phyloP scores from a whole-genome alignment of 2,888 invertebrate genomes.

The Fragum sueziense region DNA sequence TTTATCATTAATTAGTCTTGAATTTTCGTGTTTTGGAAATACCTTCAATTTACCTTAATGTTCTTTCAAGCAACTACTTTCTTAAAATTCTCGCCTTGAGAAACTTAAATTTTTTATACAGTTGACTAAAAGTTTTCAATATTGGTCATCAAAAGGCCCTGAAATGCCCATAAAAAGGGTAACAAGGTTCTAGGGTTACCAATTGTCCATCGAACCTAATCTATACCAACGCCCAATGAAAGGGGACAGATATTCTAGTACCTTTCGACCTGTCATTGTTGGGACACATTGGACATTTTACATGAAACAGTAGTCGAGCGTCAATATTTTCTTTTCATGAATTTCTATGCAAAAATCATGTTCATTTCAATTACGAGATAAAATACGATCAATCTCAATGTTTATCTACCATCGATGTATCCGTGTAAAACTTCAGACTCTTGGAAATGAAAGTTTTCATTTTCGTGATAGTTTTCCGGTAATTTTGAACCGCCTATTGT shows the following conservation, averaged over 20 bases:
- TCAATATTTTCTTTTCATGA: constrained; percentile 27
- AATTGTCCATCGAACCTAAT: constrained; percentile 4
- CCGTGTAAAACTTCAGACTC: not conserved
- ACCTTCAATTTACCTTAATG: too few relatives aligned
- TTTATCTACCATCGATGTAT: not conserved
- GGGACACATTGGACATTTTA: constrained; percentile 18
- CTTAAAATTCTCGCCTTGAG: too few relatives aligned
- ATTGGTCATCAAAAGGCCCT: not conserved
- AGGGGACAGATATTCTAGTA: constrained; percentile 36
- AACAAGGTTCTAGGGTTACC: constrained; percentile 10
- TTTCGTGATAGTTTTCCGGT: not conserved
- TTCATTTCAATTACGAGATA: constrained; percentile 24
- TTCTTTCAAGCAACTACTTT: too few relatives aligned
- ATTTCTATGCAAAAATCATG: constrained; percentile 1
- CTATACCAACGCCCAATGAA: constrained; percentile 8
- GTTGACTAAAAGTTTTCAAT: too few relatives aligned
- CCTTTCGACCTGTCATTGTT: constrained; percentile 30
- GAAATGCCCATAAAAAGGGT: not conserved
- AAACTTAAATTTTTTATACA: too few relatives aligned
- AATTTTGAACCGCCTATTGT: not conserved
- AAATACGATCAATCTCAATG: constrained; percentile 3
- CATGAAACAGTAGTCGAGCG: constrained; percentile 19
- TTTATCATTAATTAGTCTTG: too few relatives aligned
- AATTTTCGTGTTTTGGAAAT: too few relatives aligned
- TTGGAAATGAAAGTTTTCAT: not conserved